These are phyloP conservation scores for Pseudopipra pipra DNA, from an alignment of 2,113 vertebrate genomes.

Conservation along the genomic window DNA sequence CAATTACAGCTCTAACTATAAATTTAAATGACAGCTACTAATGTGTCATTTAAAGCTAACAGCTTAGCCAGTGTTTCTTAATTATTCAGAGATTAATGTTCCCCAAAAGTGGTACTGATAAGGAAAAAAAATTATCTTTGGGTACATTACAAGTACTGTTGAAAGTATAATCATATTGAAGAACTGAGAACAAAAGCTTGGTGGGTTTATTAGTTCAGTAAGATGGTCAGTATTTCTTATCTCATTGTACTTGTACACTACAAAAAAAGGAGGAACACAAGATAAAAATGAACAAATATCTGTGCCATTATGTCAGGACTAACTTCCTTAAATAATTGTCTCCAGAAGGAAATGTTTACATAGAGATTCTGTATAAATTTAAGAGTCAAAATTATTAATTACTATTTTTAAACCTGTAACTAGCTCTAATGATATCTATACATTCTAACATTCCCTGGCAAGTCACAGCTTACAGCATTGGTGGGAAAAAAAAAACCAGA, in stretches of 20 bases:
- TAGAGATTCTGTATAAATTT: background rate
- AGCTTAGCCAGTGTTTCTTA: constrained; percentile 59
- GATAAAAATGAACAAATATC: background rate
- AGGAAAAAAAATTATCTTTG: constrained; percentile 8
- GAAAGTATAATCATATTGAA: constrained; percentile 38
- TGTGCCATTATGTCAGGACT: background rate
- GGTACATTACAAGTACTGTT: background rate
- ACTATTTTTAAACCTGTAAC: background rate
- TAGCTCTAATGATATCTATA: background rate
- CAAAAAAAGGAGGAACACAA: background rate
- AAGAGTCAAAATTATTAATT: background rate
- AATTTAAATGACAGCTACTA: constrained; percentile 70
- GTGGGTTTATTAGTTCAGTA: background rate
- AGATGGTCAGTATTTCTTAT: background rate
- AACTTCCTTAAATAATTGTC: background rate
- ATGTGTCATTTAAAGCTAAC: constrained; percentile 69
- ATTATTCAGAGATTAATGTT: constrained; percentile 67
- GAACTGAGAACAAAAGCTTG: background rate
- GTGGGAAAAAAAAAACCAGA: background rate
- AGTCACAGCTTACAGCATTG: background rate
- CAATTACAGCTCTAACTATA: constrained; percentile 54
- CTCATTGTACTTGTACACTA: background rate
- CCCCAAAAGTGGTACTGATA: constrained; percentile 42
- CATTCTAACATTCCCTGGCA: background rate
- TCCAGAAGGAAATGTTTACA: background rate